Evolutionary conservation across 1,140 invertebrate genomes (phyloP).

Genomic region (Drosophila bifasciata): DNA sequence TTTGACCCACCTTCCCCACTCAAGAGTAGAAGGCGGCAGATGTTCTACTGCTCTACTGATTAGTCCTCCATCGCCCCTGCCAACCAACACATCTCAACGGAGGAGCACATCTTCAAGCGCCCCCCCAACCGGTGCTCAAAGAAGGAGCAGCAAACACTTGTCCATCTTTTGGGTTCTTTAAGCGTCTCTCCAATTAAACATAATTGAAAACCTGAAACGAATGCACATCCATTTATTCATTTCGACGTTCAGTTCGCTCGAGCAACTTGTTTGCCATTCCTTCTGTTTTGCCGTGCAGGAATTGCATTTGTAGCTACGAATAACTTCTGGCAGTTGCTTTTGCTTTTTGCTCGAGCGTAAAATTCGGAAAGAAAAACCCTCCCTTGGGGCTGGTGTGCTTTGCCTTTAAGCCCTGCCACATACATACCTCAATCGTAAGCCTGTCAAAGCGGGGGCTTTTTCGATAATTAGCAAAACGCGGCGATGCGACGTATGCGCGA

Average conservation of each 20-base stretch:
- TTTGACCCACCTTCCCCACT: slow-evolving; percentile 27
- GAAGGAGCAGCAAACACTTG: slow-evolving; percentile 1
- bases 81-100: slow-evolving; percentile 14
- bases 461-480: slow-evolving; percentile 40
- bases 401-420: background rate
- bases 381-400: background rate
- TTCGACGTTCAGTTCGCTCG: slow-evolving; percentile 1
- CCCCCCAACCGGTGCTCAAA: too few relatives aligned
- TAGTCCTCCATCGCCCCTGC: slow-evolving; percentile 40
- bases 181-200: too few relatives aligned
- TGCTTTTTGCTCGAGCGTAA: background rate
- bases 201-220: too few relatives aligned
- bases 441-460: slow-evolving; percentile 25
- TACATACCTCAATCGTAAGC: slow-evolving; percentile 18
- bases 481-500: slow-evolving; percentile 32
- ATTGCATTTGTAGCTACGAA: slow-evolving; percentile 6
- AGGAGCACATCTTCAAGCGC: background rate
- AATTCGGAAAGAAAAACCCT: slow-evolving; percentile 8
- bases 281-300: too few relatives aligned
- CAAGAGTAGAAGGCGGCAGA: slow-evolving; percentile 1
- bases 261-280: slow-evolving; percentile 3
- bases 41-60: slow-evolving; percentile 67
- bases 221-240: slow-evolving; percentile 4
- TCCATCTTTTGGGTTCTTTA: slow-evolving; percentile 1
- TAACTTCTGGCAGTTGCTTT: slow-evolving; percentile 7